phyloP scores from a whole-genome alignment of 2,797 vertebrate genomes.

The Lerista edwardsae region DNA sequence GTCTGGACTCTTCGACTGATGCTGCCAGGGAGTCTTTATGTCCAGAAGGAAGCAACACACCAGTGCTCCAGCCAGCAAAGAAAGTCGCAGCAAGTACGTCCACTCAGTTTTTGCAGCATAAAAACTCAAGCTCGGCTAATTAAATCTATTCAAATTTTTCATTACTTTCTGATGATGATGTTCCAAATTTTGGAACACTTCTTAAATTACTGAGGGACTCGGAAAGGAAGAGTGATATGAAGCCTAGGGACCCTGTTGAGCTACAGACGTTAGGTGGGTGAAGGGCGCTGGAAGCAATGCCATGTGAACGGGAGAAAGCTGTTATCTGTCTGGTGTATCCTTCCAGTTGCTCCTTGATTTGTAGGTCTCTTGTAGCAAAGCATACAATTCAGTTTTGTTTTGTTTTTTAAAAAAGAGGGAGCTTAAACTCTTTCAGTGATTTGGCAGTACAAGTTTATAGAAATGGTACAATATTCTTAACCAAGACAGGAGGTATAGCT shows the following conservation, averaged over 20 bases:
- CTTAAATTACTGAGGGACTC: neutral
- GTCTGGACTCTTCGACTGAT: slow-evolving; percentile 87
- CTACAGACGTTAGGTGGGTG: neutral
- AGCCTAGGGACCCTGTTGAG: neutral
- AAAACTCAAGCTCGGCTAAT: neutral
- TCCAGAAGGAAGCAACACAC: slow-evolving; percentile 62
- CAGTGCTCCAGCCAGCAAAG: slow-evolving; percentile 33
- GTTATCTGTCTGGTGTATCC: neutral
- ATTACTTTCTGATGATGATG: neutral
- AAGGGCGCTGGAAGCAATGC: neutral
- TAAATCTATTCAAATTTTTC: neutral
- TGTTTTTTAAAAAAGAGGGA: neutral
- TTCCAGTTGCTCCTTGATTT: neutral
- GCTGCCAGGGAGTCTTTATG: slow-evolving; percentile 55
- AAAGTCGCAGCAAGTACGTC: slow-evolving; percentile 59
- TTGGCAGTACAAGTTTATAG: neutral
- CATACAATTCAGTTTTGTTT: neutral
- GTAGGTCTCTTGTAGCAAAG: neutral
- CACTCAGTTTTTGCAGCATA: neutral
- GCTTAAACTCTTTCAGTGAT: neutral
- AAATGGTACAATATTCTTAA: neutral
- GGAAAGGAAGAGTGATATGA: neutral
- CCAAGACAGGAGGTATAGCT: too few relatives aligned
- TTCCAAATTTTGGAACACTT: neutral
- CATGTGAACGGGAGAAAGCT: neutral